These are phyloP conservation scores for Furcula furcula DNA, from an alignment of 2,888 invertebrate genomes.

Conservation along the genomic window DNA sequence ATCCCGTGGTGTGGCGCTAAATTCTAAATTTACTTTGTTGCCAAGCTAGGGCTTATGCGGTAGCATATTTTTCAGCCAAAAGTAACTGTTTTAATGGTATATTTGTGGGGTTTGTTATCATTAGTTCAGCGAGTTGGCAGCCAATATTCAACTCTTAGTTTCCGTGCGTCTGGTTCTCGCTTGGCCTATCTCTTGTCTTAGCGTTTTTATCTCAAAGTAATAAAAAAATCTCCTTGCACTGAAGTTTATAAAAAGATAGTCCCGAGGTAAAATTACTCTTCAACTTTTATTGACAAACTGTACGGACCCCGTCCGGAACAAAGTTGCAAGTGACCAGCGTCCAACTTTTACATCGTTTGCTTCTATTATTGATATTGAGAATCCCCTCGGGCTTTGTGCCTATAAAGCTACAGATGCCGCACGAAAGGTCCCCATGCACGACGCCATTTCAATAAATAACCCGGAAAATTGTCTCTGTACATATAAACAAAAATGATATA, in stretches of 20 bases:
- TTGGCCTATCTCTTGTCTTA: conserved; percentile 20
- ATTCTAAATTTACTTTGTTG: conserved; percentile 75
- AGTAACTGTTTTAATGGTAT: conserved; percentile 57
- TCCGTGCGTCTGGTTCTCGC: conserved; percentile 10
- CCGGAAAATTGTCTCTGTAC: conserved; percentile 55
- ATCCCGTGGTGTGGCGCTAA: conserved; percentile 68
- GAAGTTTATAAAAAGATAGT: conserved; percentile 61
- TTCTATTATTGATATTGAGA: conserved; percentile 64
- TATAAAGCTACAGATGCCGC: conserved; percentile 54
- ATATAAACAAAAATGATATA: conserved; percentile 50
- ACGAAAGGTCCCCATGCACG: conserved; percentile 48
- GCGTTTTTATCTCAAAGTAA: conserved; percentile 34
- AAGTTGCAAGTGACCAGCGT: conserved; percentile 63
- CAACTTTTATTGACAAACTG: conserved; percentile 71
- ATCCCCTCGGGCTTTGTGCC: conserved; percentile 37
- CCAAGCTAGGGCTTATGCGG: conserved; percentile 60
- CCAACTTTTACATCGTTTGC: conserved; percentile 56
- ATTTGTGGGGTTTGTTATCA: conserved; percentile 67
- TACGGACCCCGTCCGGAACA: conserved; percentile 45
- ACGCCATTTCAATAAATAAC: conserved; percentile 59
- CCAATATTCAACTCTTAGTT: conserved; percentile 19
- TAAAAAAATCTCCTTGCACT: conserved; percentile 43
- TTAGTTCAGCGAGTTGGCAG: conserved; percentile 50
- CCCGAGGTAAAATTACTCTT: conserved; percentile 64
- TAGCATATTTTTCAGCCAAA: conserved; percentile 72